A percentile compares a stretch with the other conserved stretches of the same genome.
phyloP scores from a whole-genome alignment of 2,797 vertebrate genomes.

The Hapalemur alaotrensis region DNA sequence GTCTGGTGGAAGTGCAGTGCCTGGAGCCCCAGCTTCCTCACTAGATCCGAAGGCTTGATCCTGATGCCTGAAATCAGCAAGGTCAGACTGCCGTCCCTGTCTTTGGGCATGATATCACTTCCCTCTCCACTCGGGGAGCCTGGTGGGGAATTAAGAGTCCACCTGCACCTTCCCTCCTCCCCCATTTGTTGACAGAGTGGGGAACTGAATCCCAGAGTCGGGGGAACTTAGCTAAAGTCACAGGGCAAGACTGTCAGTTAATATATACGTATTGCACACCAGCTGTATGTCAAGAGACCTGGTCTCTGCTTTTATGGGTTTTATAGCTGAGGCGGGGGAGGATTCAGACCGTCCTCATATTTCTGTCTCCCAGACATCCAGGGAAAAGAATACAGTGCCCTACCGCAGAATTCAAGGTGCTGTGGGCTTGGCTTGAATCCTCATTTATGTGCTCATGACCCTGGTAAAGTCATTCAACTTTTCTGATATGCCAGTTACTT shows the following conservation, averaged over 20 bases:
- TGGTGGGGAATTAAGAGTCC: background rate
- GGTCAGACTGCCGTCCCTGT: background rate
- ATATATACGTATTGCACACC: background rate
- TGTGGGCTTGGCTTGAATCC: background rate
- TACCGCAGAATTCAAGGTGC: background rate
- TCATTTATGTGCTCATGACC: background rate
- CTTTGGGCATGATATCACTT: background rate
- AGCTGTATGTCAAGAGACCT: background rate
- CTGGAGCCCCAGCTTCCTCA: background rate
- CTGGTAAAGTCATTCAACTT: background rate
- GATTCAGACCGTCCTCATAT: background rate
- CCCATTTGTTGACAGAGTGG: background rate
- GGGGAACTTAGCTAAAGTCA: background rate
- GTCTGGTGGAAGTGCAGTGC: background rate
- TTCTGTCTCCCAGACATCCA: background rate
- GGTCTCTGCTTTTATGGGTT: background rate
- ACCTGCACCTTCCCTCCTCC: background rate
- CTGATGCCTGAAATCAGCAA: background rate
- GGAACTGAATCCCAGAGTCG: background rate
- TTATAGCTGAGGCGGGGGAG: background rate
- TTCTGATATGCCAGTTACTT: background rate
- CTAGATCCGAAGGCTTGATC: background rate
- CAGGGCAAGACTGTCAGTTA: background rate
- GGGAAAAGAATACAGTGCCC: background rate
- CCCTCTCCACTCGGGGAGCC: background rate